A percentile compares a stretch with the other conserved stretches of the same genome.
Conservation (phyloP, 2,888 invertebrate genomes). For the Scaptomyza cyrtandrae region DNA sequence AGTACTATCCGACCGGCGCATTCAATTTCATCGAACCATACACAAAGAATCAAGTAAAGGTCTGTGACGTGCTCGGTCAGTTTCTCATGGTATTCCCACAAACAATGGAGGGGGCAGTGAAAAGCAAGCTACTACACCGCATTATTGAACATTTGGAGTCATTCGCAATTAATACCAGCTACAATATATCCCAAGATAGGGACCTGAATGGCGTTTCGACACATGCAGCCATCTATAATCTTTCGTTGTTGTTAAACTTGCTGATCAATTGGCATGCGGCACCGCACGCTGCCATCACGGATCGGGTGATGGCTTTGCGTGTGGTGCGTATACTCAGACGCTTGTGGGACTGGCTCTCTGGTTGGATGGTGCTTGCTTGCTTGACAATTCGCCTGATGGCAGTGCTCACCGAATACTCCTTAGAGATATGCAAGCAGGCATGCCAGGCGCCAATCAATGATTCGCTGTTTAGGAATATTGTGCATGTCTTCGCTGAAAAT, state of each 20-base stretch:
- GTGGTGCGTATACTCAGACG: slow-evolving; percentile 68
- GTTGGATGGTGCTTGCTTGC: slow-evolving; percentile 73
- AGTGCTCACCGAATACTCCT: slow-evolving; percentile 80
- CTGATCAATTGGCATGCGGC: slow-evolving; percentile 80
- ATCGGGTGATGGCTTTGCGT: slow-evolving; percentile 62
- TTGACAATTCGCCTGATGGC: slow-evolving; percentile 70
- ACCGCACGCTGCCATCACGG: slow-evolving; percentile 64
- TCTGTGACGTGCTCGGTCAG: slow-evolving; percentile 74
- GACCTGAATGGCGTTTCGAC: slow-evolving; percentile 81
- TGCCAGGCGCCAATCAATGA: slow-evolving; percentile 64
- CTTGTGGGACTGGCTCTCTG: slow-evolving; percentile 82
- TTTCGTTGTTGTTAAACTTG: slow-evolving; percentile 73
- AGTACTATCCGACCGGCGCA: slow-evolving; percentile 57
- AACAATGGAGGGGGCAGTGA: slow-evolving; percentile 64
- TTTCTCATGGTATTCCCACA: slow-evolving; percentile 75
- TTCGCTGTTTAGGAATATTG: slow-evolving; percentile 77
- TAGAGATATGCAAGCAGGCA: slow-evolving; percentile 80
- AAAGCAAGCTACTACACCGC: slow-evolving; percentile 68
- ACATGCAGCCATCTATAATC: slow-evolving; percentile 72
- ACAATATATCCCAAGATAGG: slow-evolving; percentile 63
- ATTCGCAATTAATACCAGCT: slow-evolving; percentile 68
- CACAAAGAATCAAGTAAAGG: slow-evolving; percentile 51
- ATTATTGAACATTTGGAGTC: slow-evolving; percentile 68
- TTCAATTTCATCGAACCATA: slow-evolving; percentile 68
- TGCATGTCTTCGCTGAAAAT: slow-evolving; percentile 54